A percentile compares a stretch with the other conserved stretches of the same genome.
Conservation (phyloP, 2,888 invertebrate genomes). For the Diplolepis rosae region DNA sequence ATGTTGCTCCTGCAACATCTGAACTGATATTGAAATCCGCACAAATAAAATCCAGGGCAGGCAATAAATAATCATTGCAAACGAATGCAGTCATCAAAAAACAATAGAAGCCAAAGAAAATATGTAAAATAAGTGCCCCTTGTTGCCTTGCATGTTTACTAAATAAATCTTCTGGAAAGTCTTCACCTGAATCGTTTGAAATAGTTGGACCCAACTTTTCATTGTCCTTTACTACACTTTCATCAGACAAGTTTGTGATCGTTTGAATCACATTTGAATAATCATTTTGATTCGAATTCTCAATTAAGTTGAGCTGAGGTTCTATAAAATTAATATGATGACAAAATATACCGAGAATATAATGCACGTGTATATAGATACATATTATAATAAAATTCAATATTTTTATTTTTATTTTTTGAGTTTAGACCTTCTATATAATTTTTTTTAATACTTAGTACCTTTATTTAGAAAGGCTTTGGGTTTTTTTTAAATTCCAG, state of each 20-base stretch:
- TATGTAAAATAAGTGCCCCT: conserved; percentile 87
- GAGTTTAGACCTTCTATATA: too few relatives aligned
- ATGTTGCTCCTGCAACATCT: conserved; percentile 97
- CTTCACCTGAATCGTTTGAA: too few relatives aligned
- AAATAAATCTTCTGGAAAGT: conserved; percentile 79
- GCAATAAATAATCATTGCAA: conserved; percentile 94
- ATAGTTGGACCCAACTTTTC: background rate
- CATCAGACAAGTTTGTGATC: background rate
- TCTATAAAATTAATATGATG: too few relatives aligned
- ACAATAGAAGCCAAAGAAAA: conserved; percentile 86
- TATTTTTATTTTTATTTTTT: too few relatives aligned
- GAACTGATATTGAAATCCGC: conserved; percentile 84
- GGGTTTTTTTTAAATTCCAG: too few relatives aligned
- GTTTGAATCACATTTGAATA: background rate
- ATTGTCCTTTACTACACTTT: background rate
- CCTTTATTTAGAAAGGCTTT: too few relatives aligned
- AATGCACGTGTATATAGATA: too few relatives aligned
- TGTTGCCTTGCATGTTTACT: conserved; percentile 80
- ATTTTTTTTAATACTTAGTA: too few relatives aligned
- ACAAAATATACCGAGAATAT: too few relatives aligned
- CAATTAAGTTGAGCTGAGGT: background rate
- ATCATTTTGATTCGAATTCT: background rate
- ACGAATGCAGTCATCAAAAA: conserved; percentile 90
- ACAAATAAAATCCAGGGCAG: conserved; percentile 91
- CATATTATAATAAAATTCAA: too few relatives aligned